Base-by-base conservation (phyloP, 2,888 invertebrate species). In the Acronicta alni region DNA sequence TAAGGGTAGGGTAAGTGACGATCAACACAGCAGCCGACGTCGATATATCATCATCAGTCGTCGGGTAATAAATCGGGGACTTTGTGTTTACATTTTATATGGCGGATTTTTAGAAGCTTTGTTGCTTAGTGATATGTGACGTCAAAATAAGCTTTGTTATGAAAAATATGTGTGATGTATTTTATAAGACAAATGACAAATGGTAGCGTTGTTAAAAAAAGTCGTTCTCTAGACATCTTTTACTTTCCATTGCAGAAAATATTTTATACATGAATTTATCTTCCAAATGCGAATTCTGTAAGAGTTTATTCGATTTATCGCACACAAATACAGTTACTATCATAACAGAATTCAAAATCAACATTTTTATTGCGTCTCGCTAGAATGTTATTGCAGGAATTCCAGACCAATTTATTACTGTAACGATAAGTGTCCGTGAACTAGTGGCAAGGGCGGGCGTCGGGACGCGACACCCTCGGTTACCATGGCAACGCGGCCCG, bases 11-110 rank as follows among this genome's bases (percentile, higher is more conserved):
- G 92, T 92, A 89, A 91, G 91, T 90, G 90, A 89, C 92, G 91
- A 91, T 92, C 91, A 91, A 90, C 92, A 87, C 84, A 87, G 89
- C 87, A 87, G 87, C 89, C 90, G 90, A 92, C 91, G 89, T 89
- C 92, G 89, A 93, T 93, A 92, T 92, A 93, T 94, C 92, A 93
- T 93, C 92, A 92, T 93, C 91, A 92, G 90, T 90, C 91, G 89
- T 86, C 84, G 86, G 77, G 85, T 89, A 88, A 90, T 91, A 91
- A 90, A 92, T 89, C 88, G 86, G 87, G 87, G 86, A 87, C 83
- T 85, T 86, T 84, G 85, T 83, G 88, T 89, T 89, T 89, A 88
- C 86, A 85, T 88, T 88, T 86, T 85, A 78, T 83, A 80, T 82
- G 76, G 74, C 73, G 77, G 71, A 82, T 82, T 83, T 75, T 79